These are phyloP conservation scores for Sinonovacula constricta DNA, from an alignment of 1,140 invertebrate genomes.

Conservation along the genomic window DNA sequence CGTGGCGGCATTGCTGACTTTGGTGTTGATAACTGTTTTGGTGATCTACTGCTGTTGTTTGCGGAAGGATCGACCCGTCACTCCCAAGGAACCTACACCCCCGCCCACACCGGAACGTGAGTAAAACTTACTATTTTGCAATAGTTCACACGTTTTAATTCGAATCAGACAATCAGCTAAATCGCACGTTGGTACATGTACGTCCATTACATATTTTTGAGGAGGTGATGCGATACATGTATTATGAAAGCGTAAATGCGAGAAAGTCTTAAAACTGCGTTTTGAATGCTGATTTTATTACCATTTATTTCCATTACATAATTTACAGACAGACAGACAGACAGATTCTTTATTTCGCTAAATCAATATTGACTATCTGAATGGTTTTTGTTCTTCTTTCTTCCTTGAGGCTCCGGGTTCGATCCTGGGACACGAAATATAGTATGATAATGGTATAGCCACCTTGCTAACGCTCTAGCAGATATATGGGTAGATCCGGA, in stretches of 20 bases:
- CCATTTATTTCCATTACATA: no score
- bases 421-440: no score
- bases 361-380: no score
- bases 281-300: neutral
- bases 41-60: neutral
- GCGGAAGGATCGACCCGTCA: neutral
- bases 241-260: neutral
- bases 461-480: no score
- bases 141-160: neutral
- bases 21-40: constrained; percentile 1
- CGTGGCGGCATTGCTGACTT: constrained; percentile 1
- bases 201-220: neutral
- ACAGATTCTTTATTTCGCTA: no score
- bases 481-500: no score
- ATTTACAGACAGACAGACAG: no score
- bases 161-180: neutral
- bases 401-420: no score
- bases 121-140: neutral
- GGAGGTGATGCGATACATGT: neutral
- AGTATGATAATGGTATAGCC: no score
- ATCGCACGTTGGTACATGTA: neutral
- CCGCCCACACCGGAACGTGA: constrained; percentile 12
- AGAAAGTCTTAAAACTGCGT: neutral
- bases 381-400: no score
- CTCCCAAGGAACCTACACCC: neutral